These are phyloP conservation scores for Trematocara unimaculatum DNA, from an alignment of 2,113 vertebrate species.

Conservation along the genomic window DNA sequence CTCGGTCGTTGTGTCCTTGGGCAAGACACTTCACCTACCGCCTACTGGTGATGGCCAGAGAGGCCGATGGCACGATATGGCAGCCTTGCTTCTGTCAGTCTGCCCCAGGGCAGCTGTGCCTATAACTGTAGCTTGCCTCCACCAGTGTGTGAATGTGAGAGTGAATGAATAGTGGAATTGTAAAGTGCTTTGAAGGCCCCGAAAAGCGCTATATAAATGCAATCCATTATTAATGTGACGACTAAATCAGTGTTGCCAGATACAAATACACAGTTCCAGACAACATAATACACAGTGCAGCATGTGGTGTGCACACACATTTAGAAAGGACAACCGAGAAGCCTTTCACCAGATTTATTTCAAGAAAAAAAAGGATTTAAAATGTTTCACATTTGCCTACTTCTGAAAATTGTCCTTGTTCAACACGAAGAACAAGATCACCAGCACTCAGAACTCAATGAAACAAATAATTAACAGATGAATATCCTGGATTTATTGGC, in stretches of 20 bases:
- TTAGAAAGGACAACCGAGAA: background rate
- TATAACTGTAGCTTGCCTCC: no score
- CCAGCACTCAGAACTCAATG: slow-evolving; percentile 33
- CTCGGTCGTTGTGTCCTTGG: no score
- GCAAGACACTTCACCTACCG: no score
- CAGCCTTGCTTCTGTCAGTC: no score
- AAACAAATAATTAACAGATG: slow-evolving; percentile 29
- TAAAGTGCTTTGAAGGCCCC: no score
- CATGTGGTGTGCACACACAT: background rate
- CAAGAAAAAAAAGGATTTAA: slow-evolving; percentile 36
- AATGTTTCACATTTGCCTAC: slow-evolving; percentile 32
- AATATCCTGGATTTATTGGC: slow-evolving; percentile 11
- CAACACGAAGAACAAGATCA: slow-evolving; percentile 44
- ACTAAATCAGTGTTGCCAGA: background rate
- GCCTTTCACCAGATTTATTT: slow-evolving; percentile 65
- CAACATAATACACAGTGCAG: background rate
- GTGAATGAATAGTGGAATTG: no score
- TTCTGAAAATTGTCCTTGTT: slow-evolving; percentile 36
- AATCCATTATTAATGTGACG: background rate
- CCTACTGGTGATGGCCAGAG: no score
- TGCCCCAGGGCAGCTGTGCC: no score
- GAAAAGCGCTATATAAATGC: no score
- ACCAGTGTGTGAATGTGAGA: no score
- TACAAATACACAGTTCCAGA: background rate
- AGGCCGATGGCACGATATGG: no score